Base-by-base conservation (phyloP, 2,888 invertebrate species). In the Cephus nigrinus region DNA sequence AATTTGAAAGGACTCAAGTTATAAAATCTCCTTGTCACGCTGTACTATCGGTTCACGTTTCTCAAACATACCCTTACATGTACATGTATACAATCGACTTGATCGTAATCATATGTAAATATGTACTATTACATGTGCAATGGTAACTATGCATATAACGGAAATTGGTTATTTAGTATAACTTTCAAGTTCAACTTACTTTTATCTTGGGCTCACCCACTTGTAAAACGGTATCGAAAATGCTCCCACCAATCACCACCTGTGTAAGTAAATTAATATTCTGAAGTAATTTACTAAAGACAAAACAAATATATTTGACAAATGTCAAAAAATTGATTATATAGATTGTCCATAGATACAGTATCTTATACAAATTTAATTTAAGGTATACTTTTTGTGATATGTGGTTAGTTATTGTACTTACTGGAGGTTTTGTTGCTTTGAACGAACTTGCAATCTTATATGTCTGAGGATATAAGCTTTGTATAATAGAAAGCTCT, bases 201-300 rank as follows among this genome's bases (percentile, higher is more conserved):
- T 94, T 93, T 80, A 96, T 92, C 80, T 92, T 91, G 55, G 93
- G 92, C 75, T 95, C 95, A 30, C 93, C 92, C 71, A 96, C 90
- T 76, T 94, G 93, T 77, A 95, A 93, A 0, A 95, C 94, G 77
- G 95, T 94, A 89, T 97, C 97, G 78, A 96, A 92, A 82, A 96
- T 95, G 11, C 96, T 95, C 4, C 96, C 97, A 1, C 97, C 97
- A 80, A 97, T 94, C 32, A 97, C 94, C 30, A 96, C 93, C 92
- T 95, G 91, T 15, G 15, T 40, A 40, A 40, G 36, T 40, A 40
- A 40, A 40, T 40, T 15, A 15, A 40, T 4, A 40, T 12, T 3
- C 1, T 15, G 15, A 40, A 40, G 12, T 40, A 40, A 40, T 40
- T 40, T 40, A 40, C 36, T 40, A 15, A 40, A 40, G 36, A 40